Percentiles rank a stretch among this genome's conserved stretches.
phyloP scores from a whole-genome alignment of 2,797 vertebrate species.

The Apogon hyalosoma region DNA sequence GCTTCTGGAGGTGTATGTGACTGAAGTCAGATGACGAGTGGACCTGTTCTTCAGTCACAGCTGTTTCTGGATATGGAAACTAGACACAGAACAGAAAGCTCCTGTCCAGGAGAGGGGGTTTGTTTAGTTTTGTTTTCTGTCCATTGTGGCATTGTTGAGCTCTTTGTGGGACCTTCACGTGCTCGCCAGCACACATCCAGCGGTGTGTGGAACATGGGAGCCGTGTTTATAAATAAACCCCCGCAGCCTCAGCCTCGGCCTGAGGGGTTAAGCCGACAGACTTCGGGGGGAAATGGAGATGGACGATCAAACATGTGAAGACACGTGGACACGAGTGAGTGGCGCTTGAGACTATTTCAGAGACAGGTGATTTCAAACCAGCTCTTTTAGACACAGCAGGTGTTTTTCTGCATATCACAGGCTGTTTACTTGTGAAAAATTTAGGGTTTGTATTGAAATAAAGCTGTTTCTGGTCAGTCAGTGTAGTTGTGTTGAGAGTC shows the following conservation, averaged over 20 bases:
- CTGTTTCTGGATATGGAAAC: slow-evolving; percentile 77
- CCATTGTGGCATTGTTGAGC: slow-evolving; percentile 72
- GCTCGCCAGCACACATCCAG: slow-evolving; percentile 58
- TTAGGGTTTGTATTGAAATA: slow-evolving; percentile 44
- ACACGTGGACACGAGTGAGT: slow-evolving; percentile 58
- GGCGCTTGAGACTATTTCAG: not conserved
- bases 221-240: slow-evolving; percentile 76
- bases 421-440: slow-evolving; percentile 28
- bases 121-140: slow-evolving; percentile 45
- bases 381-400: not conserved
- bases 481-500: not conserved
- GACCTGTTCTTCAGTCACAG: slow-evolving; percentile 42
- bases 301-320: slow-evolving; percentile 54
- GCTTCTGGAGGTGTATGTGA: slow-evolving; percentile 62
- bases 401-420: not conserved
- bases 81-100: slow-evolving; percentile 41
- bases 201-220: slow-evolving; percentile 49
- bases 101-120: slow-evolving; percentile 13
- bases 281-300: slow-evolving; percentile 56
- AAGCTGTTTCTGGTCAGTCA: not conserved
- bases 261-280: slow-evolving; percentile 28
- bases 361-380: not conserved
- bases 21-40: slow-evolving; percentile 22
- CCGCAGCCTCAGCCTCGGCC: slow-evolving; percentile 29
- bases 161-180: slow-evolving; percentile 77